Conservation (phyloP, 2,888 invertebrate genomes). For the Isoperla grammatica region DNA sequence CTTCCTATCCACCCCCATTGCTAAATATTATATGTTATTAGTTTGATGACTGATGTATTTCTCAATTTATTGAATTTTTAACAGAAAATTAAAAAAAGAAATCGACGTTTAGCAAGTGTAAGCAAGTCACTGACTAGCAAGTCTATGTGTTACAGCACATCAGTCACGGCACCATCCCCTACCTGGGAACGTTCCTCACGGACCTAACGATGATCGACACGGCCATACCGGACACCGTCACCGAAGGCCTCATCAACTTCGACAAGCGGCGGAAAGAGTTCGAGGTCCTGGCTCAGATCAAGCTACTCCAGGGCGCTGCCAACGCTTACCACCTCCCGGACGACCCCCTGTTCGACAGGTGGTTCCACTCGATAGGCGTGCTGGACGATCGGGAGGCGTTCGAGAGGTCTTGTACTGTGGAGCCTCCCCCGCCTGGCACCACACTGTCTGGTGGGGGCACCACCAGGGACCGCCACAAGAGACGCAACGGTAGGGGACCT, state of each 20-base stretch:
- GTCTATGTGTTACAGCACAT: constrained; percentile 57
- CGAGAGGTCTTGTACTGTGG: constrained; percentile 83
- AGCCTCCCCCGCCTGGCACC: constrained; percentile 52
- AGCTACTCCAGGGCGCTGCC: constrained; percentile 58
- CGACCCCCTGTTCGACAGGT: constrained; percentile 86
- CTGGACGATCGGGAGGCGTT: constrained; percentile 90
- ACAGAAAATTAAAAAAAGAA: no score
- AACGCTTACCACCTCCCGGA: constrained; percentile 86
- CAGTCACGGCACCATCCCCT: constrained; percentile 94
- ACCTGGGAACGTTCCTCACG: constrained; percentile 94
- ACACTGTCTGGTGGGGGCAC: constrained; percentile 21
- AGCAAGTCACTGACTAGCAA: no score
- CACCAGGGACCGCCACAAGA: constrained; percentile 33
- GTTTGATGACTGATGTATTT: no score
- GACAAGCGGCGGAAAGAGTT: constrained; percentile 98
- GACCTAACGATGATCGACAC: constrained; percentile 99
- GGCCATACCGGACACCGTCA: constrained; percentile 77
- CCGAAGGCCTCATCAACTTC: constrained; percentile 89
- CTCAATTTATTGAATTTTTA: no score
- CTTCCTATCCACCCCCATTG: no score
- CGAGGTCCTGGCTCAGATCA: constrained; percentile 83
- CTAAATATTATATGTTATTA: no score
- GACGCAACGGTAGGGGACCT: constrained; percentile 33
- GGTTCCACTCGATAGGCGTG: constrained; percentile 90
- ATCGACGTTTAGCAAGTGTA: no score